Percentiles rank a stretch among this genome's conserved stretches.
Evolutionary conservation across 2,113 vertebrate genomes (phyloP).

Genomic region (Trogon surrucura): DNA sequence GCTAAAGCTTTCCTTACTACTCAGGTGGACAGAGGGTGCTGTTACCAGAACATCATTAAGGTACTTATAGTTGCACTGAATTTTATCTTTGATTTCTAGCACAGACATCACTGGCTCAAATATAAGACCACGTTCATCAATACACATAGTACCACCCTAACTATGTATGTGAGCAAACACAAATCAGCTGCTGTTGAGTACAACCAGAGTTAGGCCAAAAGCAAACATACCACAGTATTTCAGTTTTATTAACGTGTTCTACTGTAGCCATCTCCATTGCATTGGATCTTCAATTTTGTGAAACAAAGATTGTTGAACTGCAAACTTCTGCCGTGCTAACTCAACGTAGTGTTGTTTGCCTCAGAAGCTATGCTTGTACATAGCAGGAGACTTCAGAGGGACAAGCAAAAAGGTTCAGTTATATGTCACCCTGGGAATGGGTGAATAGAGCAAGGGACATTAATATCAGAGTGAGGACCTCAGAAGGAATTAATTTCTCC

Average conservation of each 20-base stretch:
- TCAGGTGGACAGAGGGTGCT: not conserved
- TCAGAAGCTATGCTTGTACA: not conserved
- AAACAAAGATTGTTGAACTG: not conserved
- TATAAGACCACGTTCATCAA: not conserved
- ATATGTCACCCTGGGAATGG: not conserved
- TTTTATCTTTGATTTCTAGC: not conserved
- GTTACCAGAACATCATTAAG: not conserved
- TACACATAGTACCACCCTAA: not conserved
- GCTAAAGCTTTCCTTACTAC: not conserved
- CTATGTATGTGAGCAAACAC: not conserved
- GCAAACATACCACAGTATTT: not conserved
- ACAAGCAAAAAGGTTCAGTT: not conserved
- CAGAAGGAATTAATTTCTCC: not conserved
- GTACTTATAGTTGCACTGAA: not conserved
- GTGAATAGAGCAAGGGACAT: not conserved
- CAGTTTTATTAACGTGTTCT: fast-evolving
- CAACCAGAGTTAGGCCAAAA: not conserved
- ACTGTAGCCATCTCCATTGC: not conserved
- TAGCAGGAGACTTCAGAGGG: not conserved
- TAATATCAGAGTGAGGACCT: not conserved
- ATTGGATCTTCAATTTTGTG: not conserved
- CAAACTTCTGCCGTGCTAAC: not conserved
- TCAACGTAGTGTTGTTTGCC: not conserved
- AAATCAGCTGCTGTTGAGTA: not conserved
- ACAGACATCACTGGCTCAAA: not conserved